A percentile compares a stretch with the other conserved stretches of the same genome.
phyloP scores from a whole-genome alignment of 2,797 vertebrate species.

The Alauda arvensis region DNA sequence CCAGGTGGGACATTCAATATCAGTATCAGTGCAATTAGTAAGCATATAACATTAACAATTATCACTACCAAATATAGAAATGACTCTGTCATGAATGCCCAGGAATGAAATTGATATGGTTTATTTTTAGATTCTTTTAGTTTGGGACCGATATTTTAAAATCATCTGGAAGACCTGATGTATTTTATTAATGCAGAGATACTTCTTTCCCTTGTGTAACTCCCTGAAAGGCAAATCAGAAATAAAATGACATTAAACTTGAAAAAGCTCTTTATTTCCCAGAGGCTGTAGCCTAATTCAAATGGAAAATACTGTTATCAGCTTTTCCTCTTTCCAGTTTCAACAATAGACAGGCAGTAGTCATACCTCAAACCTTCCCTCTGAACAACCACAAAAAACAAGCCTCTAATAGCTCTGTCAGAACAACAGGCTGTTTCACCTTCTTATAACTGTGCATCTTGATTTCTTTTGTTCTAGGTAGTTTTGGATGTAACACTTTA shows the following conservation, averaged over 20 bases:
- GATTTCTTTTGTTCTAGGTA: neutral
- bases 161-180: constrained; percentile 37
- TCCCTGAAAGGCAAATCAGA: constrained; percentile 15
- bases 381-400: neutral
- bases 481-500: neutral
- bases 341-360: neutral
- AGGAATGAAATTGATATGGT: constrained; percentile 36
- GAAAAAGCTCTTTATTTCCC: constrained; percentile 53
- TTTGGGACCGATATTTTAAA: constrained; percentile 57
- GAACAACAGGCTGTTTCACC: neutral
- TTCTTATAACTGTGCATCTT: neutral
- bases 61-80: constrained; percentile 17
- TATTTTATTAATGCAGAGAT: constrained; percentile 53
- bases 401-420: neutral
- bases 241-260: constrained; percentile 47
- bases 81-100: constrained; percentile 36
- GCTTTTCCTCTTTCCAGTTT: neutral
- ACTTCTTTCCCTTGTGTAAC: neutral
- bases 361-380: neutral
- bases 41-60: neutral
- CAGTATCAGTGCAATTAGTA: constrained; percentile 23
- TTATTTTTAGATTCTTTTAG: constrained; percentile 61
- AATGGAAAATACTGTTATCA: constrained; percentile 7
- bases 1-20: neutral
- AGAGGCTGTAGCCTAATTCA: constrained; percentile 50